Percentiles rank a stretch among this genome's conserved stretches.
Evolutionary conservation across 2,113 vertebrate genomes (phyloP).

Genomic region (Thunnus maccoyii): DNA sequence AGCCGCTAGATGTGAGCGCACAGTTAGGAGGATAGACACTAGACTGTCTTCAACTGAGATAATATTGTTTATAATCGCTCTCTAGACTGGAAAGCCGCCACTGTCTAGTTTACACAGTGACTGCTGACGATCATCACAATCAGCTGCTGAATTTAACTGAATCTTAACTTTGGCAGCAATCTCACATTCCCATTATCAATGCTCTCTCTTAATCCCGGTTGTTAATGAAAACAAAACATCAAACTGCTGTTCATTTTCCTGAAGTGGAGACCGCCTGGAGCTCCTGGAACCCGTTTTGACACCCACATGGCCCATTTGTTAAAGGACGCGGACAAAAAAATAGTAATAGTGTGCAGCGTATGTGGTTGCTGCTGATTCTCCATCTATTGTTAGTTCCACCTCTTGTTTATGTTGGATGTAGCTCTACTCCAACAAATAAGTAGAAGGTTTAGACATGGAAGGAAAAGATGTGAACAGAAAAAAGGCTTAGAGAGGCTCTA

Average conservation of each 20-base stretch:
- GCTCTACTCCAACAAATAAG: conserved; percentile 2
- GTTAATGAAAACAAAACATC: conserved; percentile 53
- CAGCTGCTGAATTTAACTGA: conserved; percentile 57
- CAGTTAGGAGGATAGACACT: conserved; percentile 11
- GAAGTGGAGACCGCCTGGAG: conserved; percentile 36
- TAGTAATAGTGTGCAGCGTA: background rate
- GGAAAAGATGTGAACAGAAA: conserved; percentile 12
- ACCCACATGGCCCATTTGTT: conserved; percentile 19
- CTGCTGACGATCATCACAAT: conserved; percentile 52
- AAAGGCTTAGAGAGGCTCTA: background rate
- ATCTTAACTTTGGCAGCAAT: conserved; percentile 48
- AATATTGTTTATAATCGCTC: conserved; percentile 39
- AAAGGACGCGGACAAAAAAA: background rate
- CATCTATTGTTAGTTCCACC: conserved; percentile 34
- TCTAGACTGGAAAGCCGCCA: conserved; percentile 43
- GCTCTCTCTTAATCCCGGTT: conserved; percentile 31
- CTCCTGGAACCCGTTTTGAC: conserved; percentile 34
- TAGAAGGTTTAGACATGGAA: background rate
- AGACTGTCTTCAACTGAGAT: conserved; percentile 25
- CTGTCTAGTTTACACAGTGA: conserved; percentile 38
- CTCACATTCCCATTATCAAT: conserved; percentile 15
- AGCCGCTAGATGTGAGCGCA: conserved; percentile 10
- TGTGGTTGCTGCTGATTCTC: conserved; percentile 10
- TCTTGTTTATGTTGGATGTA: conserved; percentile 51
- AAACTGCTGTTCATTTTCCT: conserved; percentile 5